These are phyloP conservation scores for Cerceris ruficornis DNA, from an alignment of 2,888 invertebrate genomes.

Conservation along the genomic window DNA sequence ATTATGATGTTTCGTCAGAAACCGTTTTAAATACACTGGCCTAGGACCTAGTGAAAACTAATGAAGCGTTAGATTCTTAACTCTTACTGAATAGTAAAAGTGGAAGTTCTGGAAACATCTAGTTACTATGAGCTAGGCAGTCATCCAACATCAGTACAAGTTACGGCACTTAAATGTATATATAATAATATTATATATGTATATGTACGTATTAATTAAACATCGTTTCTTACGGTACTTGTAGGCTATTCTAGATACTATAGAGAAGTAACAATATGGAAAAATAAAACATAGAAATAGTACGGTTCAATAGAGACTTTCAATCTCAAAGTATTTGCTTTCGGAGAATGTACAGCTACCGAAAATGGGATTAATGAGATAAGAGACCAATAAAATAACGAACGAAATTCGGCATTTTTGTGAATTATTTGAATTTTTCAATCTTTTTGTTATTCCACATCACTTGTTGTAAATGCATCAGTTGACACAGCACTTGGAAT, in stretches of 20 bases:
- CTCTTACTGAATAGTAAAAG: conserved; percentile 65
- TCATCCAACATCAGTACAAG: conserved; percentile 78
- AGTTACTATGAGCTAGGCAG: conserved; percentile 80
- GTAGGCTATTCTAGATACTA: conserved; percentile 71
- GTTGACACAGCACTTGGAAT: no score
- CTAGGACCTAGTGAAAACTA: conserved; percentile 77
- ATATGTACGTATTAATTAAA: conserved; percentile 54
- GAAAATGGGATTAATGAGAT: no score
- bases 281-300: conserved; percentile 43
- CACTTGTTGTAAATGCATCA: no score
- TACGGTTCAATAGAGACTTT: conserved; percentile 32
- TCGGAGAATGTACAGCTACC: no score
- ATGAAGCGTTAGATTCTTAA: conserved; percentile 64
- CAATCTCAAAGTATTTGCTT: conserved; percentile 25
- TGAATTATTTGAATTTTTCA: no score
- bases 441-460: no score
- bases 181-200: conserved; percentile 51
- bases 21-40: conserved; percentile 56
- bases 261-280: conserved; percentile 56
- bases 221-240: conserved; percentile 68
- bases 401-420: no score
- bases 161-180: conserved; percentile 66
- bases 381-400: no score
- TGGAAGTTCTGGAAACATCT: conserved; percentile 70
- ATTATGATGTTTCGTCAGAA: conserved; percentile 19